Percentiles rank a stretch among this genome's conserved stretches.
These are phyloP conservation scores for Odontomyia ornata DNA, from an alignment of 2,888 invertebrate species.

Conservation along the genomic window DNA sequence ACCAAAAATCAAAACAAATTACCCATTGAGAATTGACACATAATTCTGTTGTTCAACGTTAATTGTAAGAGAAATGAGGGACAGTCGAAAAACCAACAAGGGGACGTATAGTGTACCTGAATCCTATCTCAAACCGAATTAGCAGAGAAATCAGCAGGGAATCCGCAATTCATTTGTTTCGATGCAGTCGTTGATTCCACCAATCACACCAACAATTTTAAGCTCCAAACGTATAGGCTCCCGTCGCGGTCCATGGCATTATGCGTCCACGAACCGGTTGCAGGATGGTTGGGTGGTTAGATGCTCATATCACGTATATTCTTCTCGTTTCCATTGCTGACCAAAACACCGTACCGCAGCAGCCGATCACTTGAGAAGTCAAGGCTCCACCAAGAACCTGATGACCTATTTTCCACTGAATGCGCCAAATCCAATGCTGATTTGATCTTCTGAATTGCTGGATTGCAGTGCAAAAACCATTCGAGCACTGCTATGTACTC, in stretches of 20 bases:
- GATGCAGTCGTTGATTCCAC: too few species aligned
- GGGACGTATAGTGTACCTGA: too few species aligned
- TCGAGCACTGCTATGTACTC: not conserved
- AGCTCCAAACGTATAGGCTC: too few species aligned
- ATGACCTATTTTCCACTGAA: conserved; percentile 36
- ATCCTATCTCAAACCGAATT: too few species aligned
- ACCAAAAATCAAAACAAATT: too few species aligned
- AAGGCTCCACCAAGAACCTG: conserved; percentile 38
- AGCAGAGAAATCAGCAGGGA: too few species aligned
- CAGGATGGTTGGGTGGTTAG: not conserved
- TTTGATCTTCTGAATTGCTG: conserved; percentile 6
- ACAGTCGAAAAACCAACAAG: too few species aligned
- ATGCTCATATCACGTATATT: not conserved
- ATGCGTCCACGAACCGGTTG: not conserved
- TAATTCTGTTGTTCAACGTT: too few species aligned
- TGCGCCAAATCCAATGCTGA: conserved; percentile 39
- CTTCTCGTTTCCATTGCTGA: not conserved
- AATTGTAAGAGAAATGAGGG: too few species aligned
- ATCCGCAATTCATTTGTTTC: too few species aligned
- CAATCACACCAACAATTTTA: too few species aligned
- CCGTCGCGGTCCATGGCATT: not conserved
- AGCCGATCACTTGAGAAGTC: conserved; percentile 30
- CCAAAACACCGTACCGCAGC: not conserved
- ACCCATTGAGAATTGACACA: too few species aligned
- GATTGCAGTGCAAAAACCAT: not conserved